Conservation (phyloP, 2,888 invertebrate genomes). For the Chesias legatella region DNA sequence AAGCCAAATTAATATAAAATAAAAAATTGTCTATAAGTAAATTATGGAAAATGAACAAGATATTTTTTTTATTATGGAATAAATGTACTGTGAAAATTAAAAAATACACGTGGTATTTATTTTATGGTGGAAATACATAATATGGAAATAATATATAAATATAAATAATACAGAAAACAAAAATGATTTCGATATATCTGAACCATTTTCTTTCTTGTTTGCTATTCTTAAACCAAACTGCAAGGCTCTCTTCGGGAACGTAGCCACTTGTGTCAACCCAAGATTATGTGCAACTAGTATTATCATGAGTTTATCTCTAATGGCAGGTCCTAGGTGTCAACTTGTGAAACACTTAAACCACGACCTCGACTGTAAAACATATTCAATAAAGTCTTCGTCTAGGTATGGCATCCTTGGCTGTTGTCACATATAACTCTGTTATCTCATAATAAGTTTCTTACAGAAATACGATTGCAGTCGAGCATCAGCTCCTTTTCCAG, state of each 20-base stretch:
- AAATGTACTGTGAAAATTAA: too few species aligned
- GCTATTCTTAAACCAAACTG: slow-evolving; percentile 99
- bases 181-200: slow-evolving; percentile 83
- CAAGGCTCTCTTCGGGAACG: slow-evolving; percentile 93
- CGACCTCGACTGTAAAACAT: slow-evolving; percentile 82
- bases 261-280: slow-evolving; percentile 82
- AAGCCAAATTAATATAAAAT: too few species aligned
- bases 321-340: slow-evolving; percentile 83
- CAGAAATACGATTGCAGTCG: slow-evolving; percentile 92
- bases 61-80: too few species aligned
- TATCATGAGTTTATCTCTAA: slow-evolving; percentile 96
- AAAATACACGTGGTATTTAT: too few species aligned
- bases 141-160: too few species aligned
- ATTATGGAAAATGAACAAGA: too few species aligned
- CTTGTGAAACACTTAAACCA: slow-evolving; percentile 86
- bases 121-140: too few species aligned
- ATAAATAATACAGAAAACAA: too few species aligned
- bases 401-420: slow-evolving; percentile 91
- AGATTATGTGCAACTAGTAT: slow-evolving; percentile 85
- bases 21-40: too few species aligned
- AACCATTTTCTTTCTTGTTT: slow-evolving; percentile 92
- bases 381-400: slow-evolving; percentile 85
- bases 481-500: slow-evolving; percentile 82
- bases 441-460: slow-evolving; percentile 96
- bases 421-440: slow-evolving; percentile 94